A percentile compares a stretch with the other conserved stretches of the same genome.
These are phyloP conservation scores for Tachina fera DNA, from an alignment of 2,888 invertebrate species.

Conservation along the genomic window DNA sequence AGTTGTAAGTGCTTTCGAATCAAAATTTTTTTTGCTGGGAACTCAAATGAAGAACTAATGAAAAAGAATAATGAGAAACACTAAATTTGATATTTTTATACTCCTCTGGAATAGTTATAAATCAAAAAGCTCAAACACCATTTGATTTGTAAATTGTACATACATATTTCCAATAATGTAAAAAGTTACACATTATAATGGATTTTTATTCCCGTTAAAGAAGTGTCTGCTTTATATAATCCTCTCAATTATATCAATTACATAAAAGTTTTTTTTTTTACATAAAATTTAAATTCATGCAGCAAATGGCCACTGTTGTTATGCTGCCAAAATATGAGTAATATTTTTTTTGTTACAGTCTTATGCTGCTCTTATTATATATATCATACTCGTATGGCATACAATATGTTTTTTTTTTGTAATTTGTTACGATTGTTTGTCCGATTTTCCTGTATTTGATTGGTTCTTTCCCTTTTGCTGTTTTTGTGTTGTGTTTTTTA, in stretches of 20 bases:
- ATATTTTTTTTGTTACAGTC: not conserved
- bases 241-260: slow-evolving; percentile 58
- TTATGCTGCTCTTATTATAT: too few relatives aligned
- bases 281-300: slow-evolving; percentile 43
- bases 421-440: slow-evolving; percentile 28
- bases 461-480: slow-evolving; percentile 51
- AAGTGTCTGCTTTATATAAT: slow-evolving; percentile 24
- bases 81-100: too few relatives aligned
- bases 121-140: too few relatives aligned
- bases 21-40: too few relatives aligned
- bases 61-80: too few relatives aligned
- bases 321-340: slow-evolving; percentile 43
- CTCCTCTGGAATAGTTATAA: too few relatives aligned
- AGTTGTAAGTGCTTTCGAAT: too few relatives aligned
- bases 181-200: too few relatives aligned
- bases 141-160: too few relatives aligned
- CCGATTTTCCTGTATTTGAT: slow-evolving; percentile 58
- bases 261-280: slow-evolving; percentile 26
- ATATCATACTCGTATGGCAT: not conserved
- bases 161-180: too few relatives aligned
- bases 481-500: slow-evolving; percentile 10
- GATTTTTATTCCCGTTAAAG: not conserved
- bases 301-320: slow-evolving; percentile 46
- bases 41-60: too few relatives aligned
- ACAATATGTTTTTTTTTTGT: not conserved